A percentile compares a stretch with the other conserved stretches of the same genome.
Conservation (phyloP, 2,888 invertebrate genomes). For the Geophilus truncorum region DNA sequence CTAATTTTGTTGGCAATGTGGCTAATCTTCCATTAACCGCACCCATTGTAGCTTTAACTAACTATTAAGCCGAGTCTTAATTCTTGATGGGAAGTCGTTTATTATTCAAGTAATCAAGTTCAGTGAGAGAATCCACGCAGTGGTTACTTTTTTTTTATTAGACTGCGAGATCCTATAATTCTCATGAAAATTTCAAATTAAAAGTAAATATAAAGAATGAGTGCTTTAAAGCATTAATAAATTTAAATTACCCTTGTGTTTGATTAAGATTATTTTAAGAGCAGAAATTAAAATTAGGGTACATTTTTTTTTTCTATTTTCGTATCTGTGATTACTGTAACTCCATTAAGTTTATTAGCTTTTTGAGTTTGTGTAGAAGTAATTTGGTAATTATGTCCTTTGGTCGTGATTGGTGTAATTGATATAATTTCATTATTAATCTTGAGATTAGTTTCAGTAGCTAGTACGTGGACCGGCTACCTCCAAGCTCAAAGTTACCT, state of each 20-base stretch:
- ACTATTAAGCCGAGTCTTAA: not conserved
- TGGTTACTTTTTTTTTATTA: too few relatives aligned
- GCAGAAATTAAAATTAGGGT: too few relatives aligned
- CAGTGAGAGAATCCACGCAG: too few relatives aligned
- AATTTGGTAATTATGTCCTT: not conserved
- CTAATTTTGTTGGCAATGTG: not conserved
- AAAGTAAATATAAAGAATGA: too few relatives aligned
- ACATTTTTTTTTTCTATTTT: too few relatives aligned
- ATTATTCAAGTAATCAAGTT: not conserved
- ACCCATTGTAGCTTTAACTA: not conserved
- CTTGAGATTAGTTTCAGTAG: not conserved
- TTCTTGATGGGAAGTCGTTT: not conserved
- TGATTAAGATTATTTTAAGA: too few relatives aligned
- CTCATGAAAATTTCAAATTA: too few relatives aligned
- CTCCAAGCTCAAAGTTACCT: not conserved
- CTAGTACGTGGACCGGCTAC: not conserved
- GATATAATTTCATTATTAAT: conserved; percentile 9
- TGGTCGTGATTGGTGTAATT: not conserved
- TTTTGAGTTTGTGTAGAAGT: not conserved
- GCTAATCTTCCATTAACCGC: not conserved
- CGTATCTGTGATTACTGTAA: too few relatives aligned
- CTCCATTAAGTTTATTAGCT: not conserved
- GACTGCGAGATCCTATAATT: too few relatives aligned
- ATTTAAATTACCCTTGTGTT: too few relatives aligned
- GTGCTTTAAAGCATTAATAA: too few relatives aligned